Conservation (phyloP, 1,140 invertebrate genomes). For the Eriosoma lanigerum region DNA sequence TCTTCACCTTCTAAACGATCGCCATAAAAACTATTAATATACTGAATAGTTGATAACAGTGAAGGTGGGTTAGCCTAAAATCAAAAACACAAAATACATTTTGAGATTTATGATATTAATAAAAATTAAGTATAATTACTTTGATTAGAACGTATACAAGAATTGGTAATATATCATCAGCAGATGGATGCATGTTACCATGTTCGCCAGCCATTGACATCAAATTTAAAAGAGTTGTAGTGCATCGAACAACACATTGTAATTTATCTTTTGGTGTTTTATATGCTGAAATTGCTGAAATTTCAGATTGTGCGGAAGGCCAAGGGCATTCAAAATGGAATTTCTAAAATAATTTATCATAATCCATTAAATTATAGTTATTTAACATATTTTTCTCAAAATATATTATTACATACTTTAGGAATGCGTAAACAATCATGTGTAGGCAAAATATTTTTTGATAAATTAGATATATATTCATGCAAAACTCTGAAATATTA, state of each 20-base stretch:
- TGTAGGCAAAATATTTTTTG: constrained; percentile 75
- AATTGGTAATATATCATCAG: constrained; percentile 96
- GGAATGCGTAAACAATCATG: constrained; percentile 83
- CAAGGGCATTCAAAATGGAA: constrained; percentile 92
- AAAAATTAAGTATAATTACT: constrained; percentile 60
- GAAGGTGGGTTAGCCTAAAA: constrained; percentile 88
- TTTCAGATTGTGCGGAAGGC: constrained; percentile 93
- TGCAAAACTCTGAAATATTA: constrained; percentile 70
- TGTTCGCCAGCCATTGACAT: constrained; percentile 74
- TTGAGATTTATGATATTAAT: not conserved
- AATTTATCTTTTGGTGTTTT: constrained; percentile 94
- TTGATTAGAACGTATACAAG: constrained; percentile 96
- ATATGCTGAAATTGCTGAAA: constrained; percentile 89
- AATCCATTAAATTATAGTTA: not conserved
- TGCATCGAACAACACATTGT: constrained; percentile 82
- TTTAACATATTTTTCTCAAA: not conserved
- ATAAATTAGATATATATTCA: constrained; percentile 85
- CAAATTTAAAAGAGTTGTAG: constrained; percentile 90
- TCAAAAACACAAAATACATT: constrained; percentile 47
- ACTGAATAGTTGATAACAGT: constrained; percentile 94
- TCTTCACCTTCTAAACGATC: constrained; percentile 85
- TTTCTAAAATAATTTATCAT: constrained; percentile 58
- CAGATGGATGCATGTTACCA: constrained; percentile 79
- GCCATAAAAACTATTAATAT: constrained; percentile 90
- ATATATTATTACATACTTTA: constrained; percentile 60